Evolutionary conservation across 2,888 invertebrate genomes (phyloP).

Genomic region (Temnothorax ravouxi): DNA sequence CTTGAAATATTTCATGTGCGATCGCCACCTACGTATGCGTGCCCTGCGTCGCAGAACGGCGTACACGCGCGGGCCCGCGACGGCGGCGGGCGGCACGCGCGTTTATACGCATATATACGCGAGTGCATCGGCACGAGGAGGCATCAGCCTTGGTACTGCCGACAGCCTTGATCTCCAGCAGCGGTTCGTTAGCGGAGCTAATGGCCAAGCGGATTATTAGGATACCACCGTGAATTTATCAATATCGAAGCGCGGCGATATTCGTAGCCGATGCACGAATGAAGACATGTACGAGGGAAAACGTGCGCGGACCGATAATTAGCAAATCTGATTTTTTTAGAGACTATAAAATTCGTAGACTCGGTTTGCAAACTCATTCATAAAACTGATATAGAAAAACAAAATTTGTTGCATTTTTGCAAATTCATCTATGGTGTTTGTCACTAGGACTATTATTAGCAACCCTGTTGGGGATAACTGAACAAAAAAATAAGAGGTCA

Average conservation of each 20-base stretch:
- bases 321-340: neutral
- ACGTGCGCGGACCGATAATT: neutral
- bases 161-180: constrained; percentile 56
- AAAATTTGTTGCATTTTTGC: neutral
- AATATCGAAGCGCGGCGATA: constrained; percentile 36
- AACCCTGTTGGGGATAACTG: neutral
- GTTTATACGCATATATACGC: constrained; percentile 19
- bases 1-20: constrained; percentile 59
- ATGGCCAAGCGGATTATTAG: constrained; percentile 62
- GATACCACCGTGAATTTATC: constrained; percentile 59
- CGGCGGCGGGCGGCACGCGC: neutral
- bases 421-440: neutral
- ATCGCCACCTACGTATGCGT: constrained; percentile 52
- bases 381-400: neutral
- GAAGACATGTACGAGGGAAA: neutral
- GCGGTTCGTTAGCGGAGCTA: constrained; percentile 61
- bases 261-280: neutral
- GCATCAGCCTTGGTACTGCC: constrained; percentile 52
- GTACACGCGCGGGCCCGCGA: neutral
- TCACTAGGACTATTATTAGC: constrained; percentile 27
- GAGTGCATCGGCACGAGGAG: constrained; percentile 52
- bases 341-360: neutral
- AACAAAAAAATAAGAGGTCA: neutral
- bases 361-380: neutral
- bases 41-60: neutral